These are phyloP conservation scores for Sorex maritimensis DNA, from an alignment of 2,797 vertebrate species.

Conservation along the genomic window DNA sequence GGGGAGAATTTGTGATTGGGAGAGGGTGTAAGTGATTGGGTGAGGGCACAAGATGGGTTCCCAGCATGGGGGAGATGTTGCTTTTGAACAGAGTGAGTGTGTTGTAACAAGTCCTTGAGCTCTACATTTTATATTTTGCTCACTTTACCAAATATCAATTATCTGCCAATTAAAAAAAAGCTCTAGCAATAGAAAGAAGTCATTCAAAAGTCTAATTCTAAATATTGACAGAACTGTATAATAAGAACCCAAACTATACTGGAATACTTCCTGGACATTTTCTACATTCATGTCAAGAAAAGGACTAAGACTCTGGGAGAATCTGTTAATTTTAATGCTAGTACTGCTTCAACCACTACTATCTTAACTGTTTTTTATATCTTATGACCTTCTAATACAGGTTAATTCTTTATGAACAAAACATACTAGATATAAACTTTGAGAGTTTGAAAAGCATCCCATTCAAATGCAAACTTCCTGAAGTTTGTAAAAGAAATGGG, in stretches of 20 bases:
- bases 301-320: not conserved
- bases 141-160: slow-evolving; percentile 18
- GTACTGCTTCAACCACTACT: not conserved
- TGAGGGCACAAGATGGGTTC: not conserved
- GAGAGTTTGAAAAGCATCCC: not conserved
- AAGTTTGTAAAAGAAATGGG: not conserved
- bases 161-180: not conserved
- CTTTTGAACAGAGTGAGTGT: slow-evolving; percentile 26
- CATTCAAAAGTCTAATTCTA: not conserved
- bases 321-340: not conserved
- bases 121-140: not conserved
- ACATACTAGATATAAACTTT: not conserved
- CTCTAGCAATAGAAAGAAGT: not conserved
- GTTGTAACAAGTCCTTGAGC: not conserved
- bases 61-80: not conserved
- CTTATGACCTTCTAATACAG: not conserved
- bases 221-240: not conserved
- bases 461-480: slow-evolving; percentile 14
- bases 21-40: not conserved
- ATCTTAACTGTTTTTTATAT: not conserved
- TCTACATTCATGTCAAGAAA: not conserved
- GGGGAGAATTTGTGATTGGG: no score
- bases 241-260: not conserved
- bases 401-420: not conserved
- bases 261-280: not conserved